phyloP scores from a whole-genome alignment of 2,888 invertebrate species.

The Odiellus spinosus region DNA sequence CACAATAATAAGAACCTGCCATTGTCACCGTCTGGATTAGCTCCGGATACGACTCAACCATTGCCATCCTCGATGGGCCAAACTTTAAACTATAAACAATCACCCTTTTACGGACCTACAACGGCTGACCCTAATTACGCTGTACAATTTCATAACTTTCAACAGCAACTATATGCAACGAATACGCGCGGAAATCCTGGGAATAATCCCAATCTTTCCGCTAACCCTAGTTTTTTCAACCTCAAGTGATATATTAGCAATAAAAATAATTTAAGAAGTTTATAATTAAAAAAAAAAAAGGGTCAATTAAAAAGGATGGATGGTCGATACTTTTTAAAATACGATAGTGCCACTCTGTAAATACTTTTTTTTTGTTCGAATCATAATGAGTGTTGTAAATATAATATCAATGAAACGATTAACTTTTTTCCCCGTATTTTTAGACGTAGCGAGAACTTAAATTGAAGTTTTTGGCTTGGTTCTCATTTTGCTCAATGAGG shows the following conservation, averaged over 20 bases:
- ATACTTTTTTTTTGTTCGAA: too few relatives aligned
- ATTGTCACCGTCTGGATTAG: constrained; percentile 16
- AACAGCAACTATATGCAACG: constrained; percentile 84
- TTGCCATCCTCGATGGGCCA: constrained; percentile 20
- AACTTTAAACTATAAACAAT: constrained; percentile 47
- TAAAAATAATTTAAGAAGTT: neutral
- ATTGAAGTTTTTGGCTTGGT: too few relatives aligned
- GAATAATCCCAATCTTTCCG: neutral
- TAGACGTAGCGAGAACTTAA: too few relatives aligned
- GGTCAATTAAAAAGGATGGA: too few relatives aligned
- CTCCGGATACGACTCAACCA: constrained; percentile 18
- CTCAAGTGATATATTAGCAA: neutral
- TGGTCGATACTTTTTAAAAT: too few relatives aligned
- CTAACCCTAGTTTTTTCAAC: neutral
- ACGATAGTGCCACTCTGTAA: too few relatives aligned
- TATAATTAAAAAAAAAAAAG: too few relatives aligned
- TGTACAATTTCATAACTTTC: constrained; percentile 88
- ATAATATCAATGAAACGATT: too few relatives aligned
- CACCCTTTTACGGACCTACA: constrained; percentile 58
- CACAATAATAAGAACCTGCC: constrained; percentile 45
- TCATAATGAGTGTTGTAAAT: too few relatives aligned
- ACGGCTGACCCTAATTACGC: constrained; percentile 83
- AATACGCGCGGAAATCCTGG: constrained; percentile 42
- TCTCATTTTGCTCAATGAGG: too few relatives aligned
- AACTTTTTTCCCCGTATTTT: too few relatives aligned